Percentiles rank a stretch among this genome's conserved stretches.
Conservation (phyloP, 2,113 vertebrate species). For the Macquaria ambigua region DNA sequence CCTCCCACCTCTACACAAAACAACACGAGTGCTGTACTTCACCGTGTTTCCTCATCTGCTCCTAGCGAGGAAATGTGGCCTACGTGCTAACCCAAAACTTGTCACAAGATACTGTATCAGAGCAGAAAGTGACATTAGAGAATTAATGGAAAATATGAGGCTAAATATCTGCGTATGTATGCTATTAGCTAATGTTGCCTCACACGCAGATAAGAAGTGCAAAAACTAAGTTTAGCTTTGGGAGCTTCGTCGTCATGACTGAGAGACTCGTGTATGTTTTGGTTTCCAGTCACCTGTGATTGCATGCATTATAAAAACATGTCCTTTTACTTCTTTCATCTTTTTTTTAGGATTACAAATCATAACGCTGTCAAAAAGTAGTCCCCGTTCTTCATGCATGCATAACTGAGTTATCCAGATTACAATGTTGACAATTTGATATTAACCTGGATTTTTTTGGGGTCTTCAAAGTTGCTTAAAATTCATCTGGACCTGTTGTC, state of each 20-base stretch:
- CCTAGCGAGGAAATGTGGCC: not conserved
- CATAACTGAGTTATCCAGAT: not conserved
- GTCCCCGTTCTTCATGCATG: not conserved
- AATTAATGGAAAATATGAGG: not conserved
- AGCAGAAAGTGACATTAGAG: not conserved
- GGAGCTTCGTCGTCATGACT: no score
- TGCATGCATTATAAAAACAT: not conserved
- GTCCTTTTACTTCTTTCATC: not conserved
- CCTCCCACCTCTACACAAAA: conserved; percentile 55
- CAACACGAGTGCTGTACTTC: conserved; percentile 12
- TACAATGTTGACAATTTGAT: not conserved
- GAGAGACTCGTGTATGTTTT: no score
- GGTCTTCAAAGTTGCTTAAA: not conserved
- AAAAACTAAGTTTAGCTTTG: no score
- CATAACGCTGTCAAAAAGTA: not conserved
- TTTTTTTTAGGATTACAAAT: not conserved
- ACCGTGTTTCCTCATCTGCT: not conserved
- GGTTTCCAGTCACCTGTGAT: not conserved
- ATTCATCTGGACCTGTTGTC: not conserved
- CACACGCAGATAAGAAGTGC: no score
- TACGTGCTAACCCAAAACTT: not conserved
- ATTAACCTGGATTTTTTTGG: no score
- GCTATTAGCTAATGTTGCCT: not conserved
- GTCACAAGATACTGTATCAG: not conserved
- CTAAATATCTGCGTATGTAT: not conserved